phyloP scores from a whole-genome alignment of 1,140 invertebrate genomes.

The Zaprionus taronus region DNA sequence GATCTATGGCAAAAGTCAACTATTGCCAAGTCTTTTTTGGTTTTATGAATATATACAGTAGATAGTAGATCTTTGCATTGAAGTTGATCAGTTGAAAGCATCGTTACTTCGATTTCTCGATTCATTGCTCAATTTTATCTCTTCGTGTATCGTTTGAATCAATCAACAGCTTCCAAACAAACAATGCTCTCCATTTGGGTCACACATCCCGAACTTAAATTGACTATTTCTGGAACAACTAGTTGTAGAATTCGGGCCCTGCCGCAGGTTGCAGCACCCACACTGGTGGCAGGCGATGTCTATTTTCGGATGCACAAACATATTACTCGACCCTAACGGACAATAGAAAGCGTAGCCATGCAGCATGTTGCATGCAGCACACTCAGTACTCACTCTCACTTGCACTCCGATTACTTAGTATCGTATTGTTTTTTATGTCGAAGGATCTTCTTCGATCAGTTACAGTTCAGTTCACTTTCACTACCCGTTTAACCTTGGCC shows the following conservation, averaged over 20 bases:
- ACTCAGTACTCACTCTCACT: constrained; percentile 35
- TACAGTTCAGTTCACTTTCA: constrained; percentile 33
- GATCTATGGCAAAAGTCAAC: not conserved
- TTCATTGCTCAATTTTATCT: not conserved
- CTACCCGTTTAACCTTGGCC: constrained; percentile 29
- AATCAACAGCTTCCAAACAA: constrained; percentile 37
- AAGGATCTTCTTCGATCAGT: constrained; percentile 12
- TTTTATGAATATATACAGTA: not conserved
- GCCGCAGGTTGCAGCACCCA: constrained; percentile 18
- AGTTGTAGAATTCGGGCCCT: constrained; percentile 35
- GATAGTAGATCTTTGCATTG: not conserved
- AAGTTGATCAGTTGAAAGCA: not conserved
- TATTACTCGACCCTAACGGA: not conserved
- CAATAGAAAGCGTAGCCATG: not conserved
- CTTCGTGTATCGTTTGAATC: constrained; percentile 1
- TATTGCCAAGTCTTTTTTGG: not conserved
- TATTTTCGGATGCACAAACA: constrained; percentile 42
- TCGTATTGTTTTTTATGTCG: not conserved
- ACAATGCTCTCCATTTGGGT: constrained; percentile 48
- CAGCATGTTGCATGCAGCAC: not conserved
- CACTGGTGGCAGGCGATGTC: constrained; percentile 25
- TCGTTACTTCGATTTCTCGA: not conserved
- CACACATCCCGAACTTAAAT: constrained; percentile 54
- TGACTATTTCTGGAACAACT: constrained; percentile 69
- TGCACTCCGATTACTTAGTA: not conserved